A percentile compares a stretch with the other conserved stretches of the same genome.
Conservation (phyloP, 2,888 invertebrate genomes). For the Mongoloraphidia duomilia region DNA sequence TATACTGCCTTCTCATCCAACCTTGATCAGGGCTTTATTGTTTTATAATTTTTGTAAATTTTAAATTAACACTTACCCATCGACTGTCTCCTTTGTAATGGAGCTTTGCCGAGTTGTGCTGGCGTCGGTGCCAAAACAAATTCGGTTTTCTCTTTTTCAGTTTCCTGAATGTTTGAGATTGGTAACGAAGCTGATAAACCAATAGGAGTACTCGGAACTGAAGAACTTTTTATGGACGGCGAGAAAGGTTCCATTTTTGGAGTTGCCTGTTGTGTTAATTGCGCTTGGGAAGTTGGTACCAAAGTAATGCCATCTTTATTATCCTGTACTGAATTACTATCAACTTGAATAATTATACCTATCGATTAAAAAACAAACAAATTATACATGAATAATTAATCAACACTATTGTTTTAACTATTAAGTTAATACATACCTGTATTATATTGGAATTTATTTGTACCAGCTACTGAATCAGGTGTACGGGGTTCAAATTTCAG, state of each 20-base stretch:
- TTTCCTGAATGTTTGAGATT: constrained; percentile 9
- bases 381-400: not conserved
- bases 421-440: not conserved
- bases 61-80: constrained; percentile 41
- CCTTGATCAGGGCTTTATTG: too few species aligned
- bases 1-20: too few species aligned
- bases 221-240: constrained; percentile 8
- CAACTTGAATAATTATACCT: constrained; percentile 12
- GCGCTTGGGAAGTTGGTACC: too few species aligned
- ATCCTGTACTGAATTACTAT: constrained; percentile 6
- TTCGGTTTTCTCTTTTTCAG: constrained; percentile 20
- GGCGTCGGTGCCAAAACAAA: constrained; percentile 87
- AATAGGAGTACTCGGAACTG: constrained; percentile 4
- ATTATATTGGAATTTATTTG: constrained; percentile 2
- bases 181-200: constrained; percentile 4
- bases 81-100: constrained; percentile 74
- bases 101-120: constrained; percentile 82
- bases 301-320: too few species aligned
- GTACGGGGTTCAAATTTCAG: constrained; percentile 16
- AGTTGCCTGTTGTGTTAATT: not conserved
- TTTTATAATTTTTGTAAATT: too few species aligned
- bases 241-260: constrained; percentile 10
- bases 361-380: constrained; percentile 3
- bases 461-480: constrained; percentile 9
- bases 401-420: too few species aligned